A percentile compares a stretch with the other conserved stretches of the same genome.
These are phyloP conservation scores for Emydocephalus ijimae DNA, from an alignment of 2,113 vertebrate genomes.

Conservation along the genomic window DNA sequence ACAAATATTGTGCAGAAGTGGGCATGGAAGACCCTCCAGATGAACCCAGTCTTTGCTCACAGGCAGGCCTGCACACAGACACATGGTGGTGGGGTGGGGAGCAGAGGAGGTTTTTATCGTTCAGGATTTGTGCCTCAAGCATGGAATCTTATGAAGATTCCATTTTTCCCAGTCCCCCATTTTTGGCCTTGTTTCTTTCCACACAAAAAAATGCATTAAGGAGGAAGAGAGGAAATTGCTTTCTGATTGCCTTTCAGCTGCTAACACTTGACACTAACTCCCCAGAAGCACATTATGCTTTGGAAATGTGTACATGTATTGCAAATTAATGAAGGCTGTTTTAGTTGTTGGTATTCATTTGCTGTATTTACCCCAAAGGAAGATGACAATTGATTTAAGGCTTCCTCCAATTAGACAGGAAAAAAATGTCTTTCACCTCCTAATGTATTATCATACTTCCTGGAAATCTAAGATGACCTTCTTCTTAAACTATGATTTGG, in stretches of 20 bases:
- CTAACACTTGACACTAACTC: not conserved
- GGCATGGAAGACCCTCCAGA: not conserved
- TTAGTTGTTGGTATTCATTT: not conserved
- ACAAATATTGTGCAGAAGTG: not conserved
- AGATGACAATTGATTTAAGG: not conserved
- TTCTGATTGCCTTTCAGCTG: not conserved
- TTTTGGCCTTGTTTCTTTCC: not conserved
- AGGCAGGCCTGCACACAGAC: constrained; percentile 31
- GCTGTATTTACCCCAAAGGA: not conserved
- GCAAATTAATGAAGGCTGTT: not conserved
- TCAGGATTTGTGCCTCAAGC: not conserved
- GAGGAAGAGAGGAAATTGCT: not conserved
- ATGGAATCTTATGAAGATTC: not conserved
- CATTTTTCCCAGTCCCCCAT: not conserved
- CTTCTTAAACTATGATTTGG: not conserved
- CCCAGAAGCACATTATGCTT: not conserved
- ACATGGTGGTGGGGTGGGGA: not conserved
- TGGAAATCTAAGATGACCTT: not conserved
- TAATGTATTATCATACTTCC: not conserved
- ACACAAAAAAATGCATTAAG: not conserved
- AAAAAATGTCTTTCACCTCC: not conserved
- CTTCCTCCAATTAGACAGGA: not conserved
- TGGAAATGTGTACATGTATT: not conserved
- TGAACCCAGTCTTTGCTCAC: constrained; percentile 8
- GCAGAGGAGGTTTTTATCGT: not conserved